Conservation (phyloP, 2,888 invertebrate species). For the Plusia festucae region DNA sequence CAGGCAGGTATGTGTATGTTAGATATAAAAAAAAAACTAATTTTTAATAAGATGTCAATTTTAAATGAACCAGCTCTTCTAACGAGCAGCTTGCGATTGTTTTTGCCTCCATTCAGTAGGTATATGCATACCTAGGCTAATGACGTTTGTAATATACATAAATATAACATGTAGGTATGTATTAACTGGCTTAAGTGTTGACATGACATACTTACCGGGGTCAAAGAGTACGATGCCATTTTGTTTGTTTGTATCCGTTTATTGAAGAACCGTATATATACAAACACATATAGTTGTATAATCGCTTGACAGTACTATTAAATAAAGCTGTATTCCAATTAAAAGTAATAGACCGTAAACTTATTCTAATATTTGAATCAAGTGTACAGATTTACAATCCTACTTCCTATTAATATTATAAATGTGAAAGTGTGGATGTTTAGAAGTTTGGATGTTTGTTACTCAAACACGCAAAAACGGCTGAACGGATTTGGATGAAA, state of each 20-base stretch:
- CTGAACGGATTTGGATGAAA: too few relatives aligned
- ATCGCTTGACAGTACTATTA: neutral
- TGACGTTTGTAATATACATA: neutral
- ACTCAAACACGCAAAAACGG: too few relatives aligned
- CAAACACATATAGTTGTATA: too few relatives aligned
- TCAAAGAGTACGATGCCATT: conserved; percentile 4
- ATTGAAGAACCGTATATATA: neutral
- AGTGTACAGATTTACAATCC: too few relatives aligned
- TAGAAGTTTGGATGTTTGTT: too few relatives aligned
- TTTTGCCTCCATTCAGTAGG: neutral
- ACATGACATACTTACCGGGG: conserved; percentile 4
- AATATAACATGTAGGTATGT: neutral
- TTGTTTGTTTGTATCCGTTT: conserved; percentile 1
- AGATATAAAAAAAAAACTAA: too few relatives aligned
- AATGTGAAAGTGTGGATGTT: too few relatives aligned
- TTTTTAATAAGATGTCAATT: too few relatives aligned
- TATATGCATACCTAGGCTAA: neutral
- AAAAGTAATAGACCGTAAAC: neutral
- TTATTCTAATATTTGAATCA: too few relatives aligned
- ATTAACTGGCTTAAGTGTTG: neutral
- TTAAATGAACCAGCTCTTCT: neutral
- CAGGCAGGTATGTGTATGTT: too few relatives aligned
- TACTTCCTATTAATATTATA: too few relatives aligned
- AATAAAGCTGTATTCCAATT: neutral
- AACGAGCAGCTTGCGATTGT: neutral